Conservation (phyloP, 2,113 vertebrate species). For the Tricholaema leucomelas region DNA sequence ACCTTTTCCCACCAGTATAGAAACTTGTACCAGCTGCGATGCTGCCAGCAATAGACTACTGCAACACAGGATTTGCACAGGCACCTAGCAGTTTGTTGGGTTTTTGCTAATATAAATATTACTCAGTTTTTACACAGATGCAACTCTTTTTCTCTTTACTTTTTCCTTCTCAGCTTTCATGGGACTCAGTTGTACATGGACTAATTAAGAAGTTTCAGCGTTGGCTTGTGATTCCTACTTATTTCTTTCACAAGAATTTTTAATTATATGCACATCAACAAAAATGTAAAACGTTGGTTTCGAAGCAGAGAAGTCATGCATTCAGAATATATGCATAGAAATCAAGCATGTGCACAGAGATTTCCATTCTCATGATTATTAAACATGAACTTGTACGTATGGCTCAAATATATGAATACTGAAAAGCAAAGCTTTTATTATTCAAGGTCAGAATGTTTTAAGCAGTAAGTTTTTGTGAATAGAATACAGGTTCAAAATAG, state of each 20-base stretch:
- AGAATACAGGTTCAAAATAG: background rate
- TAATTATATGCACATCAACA: background rate
- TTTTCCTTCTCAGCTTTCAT: background rate
- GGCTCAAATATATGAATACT: slow-evolving; percentile 27
- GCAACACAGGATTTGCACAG: too few relatives aligned
- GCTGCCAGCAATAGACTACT: too few relatives aligned
- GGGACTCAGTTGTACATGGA: background rate
- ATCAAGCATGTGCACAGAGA: slow-evolving; percentile 23
- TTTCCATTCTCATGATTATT: slow-evolving; percentile 50
- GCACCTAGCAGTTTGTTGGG: background rate
- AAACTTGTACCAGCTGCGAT: too few relatives aligned
- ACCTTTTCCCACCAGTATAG: too few relatives aligned
- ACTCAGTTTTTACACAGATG: background rate
- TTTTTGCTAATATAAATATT: background rate
- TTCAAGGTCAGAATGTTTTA: slow-evolving; percentile 23
- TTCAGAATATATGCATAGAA: slow-evolving; percentile 37
- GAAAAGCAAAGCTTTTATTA: slow-evolving; percentile 36
- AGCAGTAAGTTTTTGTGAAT: background rate
- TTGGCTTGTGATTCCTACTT: background rate
- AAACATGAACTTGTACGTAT: slow-evolving; percentile 28
- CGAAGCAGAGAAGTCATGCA: slow-evolving; percentile 22
- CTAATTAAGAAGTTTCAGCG: background rate
- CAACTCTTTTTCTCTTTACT: background rate
- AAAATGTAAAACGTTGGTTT: background rate
- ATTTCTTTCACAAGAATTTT: background rate